Evolutionary conservation across 2,888 invertebrate species (phyloP), one percentile per base, ranked within the genome.

Genomic region (Rugalucina vietnamica): DNA sequence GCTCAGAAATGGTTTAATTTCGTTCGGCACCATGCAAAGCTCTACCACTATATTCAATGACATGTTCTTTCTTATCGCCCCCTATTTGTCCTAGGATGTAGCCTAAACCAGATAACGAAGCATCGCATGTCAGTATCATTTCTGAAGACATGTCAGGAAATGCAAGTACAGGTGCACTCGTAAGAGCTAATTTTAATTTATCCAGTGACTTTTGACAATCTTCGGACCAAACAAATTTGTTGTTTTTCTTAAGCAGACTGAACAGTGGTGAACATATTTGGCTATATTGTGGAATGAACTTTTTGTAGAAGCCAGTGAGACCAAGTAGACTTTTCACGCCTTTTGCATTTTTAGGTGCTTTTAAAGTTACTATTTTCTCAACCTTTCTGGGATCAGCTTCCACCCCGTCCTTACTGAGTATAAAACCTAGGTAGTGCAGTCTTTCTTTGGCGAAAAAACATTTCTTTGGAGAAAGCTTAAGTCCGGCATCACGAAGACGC

Each of bases 21-120:
- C 83, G 75, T 49, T 89, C 88, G 21, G 83, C 21, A 32, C 18
- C 69, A 71, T 60, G 79, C 34, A 87, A 97, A 97, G 81, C 54
- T 43, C 86, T 76, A 34, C 84, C 85, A 5, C 73, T 77, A 65
- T 87, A 89, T 0, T 79, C 84, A 21, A 89, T 85, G 0, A 87
- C 89, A 4, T 29, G 29, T 77, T 90, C 89, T 65, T 60, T 74
- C 0, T 70, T 76, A 21, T 79, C 34, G 10, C 82, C 76, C 74
- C 86, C 87, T 54, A 69, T 27, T 50, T 89, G 90, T 0, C 82
- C 85, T 29, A 89, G 60, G 12, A 88, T 80, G 36, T 78, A 88
- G 10, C 88, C 88, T 1, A 89, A n/a, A 3, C 81, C 88, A 24
- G 77, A 77, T 0, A 37, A 21, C 0, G 81, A 84, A n/a, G 88